These are phyloP conservation scores for Lacanobia oleracea DNA, from an alignment of 2,888 invertebrate species.

Conservation along the genomic window DNA sequence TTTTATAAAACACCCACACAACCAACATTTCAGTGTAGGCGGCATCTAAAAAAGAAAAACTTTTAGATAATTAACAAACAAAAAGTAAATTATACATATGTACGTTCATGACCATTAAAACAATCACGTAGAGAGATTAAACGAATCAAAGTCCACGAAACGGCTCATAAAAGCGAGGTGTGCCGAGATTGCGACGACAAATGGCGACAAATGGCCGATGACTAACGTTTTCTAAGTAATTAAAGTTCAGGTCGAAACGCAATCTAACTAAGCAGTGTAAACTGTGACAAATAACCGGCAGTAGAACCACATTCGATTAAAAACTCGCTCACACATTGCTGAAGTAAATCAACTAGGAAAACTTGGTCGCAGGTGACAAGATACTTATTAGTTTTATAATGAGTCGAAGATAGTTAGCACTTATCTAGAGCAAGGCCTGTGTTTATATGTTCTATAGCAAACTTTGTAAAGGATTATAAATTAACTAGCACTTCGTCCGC, in stretches of 20 bases:
- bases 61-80: conserved; percentile 36
- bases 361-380: conserved; percentile 16
- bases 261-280: conserved; percentile 73
- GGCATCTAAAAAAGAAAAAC: conserved; percentile 7
- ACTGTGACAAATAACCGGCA: conserved; percentile 71
- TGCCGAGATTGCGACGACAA: conserved; percentile 59
- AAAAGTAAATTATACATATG: conserved; percentile 24
- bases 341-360: conserved; percentile 41
- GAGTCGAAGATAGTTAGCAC: conserved; percentile 16
- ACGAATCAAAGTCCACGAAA: conserved; percentile 62
- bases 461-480: not conserved
- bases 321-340: conserved; percentile 52
- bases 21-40: not conserved
- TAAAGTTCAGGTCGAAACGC: conserved; percentile 71
- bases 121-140: conserved; percentile 53
- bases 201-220: conserved; percentile 62
- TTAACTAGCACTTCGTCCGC: not conserved
- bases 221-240: conserved; percentile 74
- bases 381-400: conserved; percentile 27
- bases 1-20: not conserved
- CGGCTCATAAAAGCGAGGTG: conserved; percentile 66
- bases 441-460: not conserved
- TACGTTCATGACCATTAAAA: conserved; percentile 33
- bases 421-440: not conserved
- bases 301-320: conserved; percentile 63